These are phyloP conservation scores for Brienomyrus brachyistius DNA, from an alignment of 2,113 vertebrate genomes.

Conservation along the genomic window DNA sequence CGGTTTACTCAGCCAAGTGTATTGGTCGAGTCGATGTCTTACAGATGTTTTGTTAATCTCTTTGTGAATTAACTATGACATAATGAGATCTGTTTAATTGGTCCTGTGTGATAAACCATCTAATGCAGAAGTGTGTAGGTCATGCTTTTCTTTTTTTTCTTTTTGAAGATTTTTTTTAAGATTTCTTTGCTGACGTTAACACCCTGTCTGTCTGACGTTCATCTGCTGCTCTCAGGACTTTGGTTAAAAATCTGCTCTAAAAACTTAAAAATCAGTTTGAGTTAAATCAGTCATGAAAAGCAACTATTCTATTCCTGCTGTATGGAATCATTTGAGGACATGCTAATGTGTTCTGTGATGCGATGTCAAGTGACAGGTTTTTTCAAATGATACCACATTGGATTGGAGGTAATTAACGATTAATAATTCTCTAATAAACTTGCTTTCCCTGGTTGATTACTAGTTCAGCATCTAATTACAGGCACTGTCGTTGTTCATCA, in stretches of 20 bases:
- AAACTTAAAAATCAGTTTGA: slow-evolving; percentile 57
- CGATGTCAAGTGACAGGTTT: slow-evolving; percentile 52
- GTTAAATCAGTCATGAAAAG: slow-evolving; percentile 52
- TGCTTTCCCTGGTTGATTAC: slow-evolving; percentile 62
- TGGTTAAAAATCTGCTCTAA: slow-evolving; percentile 33
- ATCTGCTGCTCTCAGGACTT: neutral
- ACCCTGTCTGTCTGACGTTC: neutral
- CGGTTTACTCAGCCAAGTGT: neutral
- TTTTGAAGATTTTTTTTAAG: neutral
- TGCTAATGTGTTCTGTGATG: slow-evolving; percentile 46
- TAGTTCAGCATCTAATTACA: slow-evolving; percentile 65
- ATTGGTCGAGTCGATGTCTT: neutral
- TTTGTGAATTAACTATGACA: neutral
- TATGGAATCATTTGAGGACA: slow-evolving; percentile 43
- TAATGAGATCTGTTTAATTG: neutral
- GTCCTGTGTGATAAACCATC: neutral
- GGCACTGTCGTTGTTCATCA: slow-evolving; percentile 61
- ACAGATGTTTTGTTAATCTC: neutral
- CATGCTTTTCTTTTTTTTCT: too few relatives aligned
- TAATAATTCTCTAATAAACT: slow-evolving; percentile 65
- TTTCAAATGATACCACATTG: slow-evolving; percentile 44
- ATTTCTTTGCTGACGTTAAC: neutral
- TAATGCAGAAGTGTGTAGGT: neutral
- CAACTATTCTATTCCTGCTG: slow-evolving; percentile 41
- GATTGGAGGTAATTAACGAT: slow-evolving; percentile 61